A percentile compares a stretch with the other conserved stretches of the same genome.
Evolutionary conservation across 2,113 vertebrate genomes (phyloP).

Genomic region (Melierax canorus): DNA sequence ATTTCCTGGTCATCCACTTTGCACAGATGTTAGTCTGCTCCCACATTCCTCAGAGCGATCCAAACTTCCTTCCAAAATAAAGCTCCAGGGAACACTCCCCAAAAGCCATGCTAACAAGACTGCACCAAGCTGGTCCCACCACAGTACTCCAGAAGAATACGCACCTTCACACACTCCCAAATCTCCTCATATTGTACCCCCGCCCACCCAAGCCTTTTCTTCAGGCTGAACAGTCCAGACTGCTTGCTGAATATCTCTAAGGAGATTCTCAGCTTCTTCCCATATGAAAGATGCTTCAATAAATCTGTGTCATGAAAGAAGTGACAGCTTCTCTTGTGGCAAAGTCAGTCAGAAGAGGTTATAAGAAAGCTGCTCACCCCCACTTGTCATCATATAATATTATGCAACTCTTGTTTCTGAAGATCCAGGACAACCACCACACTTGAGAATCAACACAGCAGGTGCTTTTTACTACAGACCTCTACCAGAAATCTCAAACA

Average conservation of each 20-base stretch:
- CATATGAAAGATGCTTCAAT: neutral
- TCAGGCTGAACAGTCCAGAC: neutral
- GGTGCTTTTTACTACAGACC: neutral
- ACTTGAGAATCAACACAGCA: neutral
- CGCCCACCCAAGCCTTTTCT: neutral
- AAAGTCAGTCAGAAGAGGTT: neutral
- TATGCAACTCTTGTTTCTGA: neutral
- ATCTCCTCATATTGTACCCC: neutral
- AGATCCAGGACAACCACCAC: neutral
- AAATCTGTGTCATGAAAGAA: neutral
- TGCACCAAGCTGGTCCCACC: neutral
- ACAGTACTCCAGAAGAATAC: neutral
- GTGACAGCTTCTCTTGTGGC: neutral
- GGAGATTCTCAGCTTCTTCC: neutral
- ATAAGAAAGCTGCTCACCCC: neutral
- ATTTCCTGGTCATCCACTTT: neutral
- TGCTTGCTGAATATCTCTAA: neutral
- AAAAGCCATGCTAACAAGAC: neutral
- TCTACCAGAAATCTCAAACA: neutral
- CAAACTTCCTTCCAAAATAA: neutral
- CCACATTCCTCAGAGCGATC: neutral
- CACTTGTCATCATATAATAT: neutral
- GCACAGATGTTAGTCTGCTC: neutral
- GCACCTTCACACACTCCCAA: neutral
- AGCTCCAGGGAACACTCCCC: neutral